Conservation (phyloP, 2,888 invertebrate genomes). For the Drosophila rubida region DNA sequence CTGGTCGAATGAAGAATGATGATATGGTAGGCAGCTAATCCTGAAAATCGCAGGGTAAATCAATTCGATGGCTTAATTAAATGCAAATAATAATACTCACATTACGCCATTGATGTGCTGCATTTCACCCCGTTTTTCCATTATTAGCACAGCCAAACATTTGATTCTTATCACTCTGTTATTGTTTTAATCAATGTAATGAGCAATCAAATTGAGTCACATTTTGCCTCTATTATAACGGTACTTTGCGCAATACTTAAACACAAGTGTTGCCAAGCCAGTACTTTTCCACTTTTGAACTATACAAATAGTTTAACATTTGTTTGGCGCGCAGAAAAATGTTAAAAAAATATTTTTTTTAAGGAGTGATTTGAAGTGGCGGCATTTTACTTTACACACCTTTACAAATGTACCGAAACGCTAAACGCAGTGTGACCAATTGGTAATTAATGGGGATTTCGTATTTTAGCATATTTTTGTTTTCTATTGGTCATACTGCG, state of each 20-base stretch:
- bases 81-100: slow-evolving; percentile 12
- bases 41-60: no score
- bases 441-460: no score
- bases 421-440: no score
- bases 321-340: no score
- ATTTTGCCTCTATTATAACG: not conserved
- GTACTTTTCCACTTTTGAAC: not conserved
- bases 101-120: not conserved
- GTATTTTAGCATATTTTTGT: no score
- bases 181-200: slow-evolving; percentile 25
- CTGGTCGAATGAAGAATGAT: no score
- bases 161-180: not conserved
- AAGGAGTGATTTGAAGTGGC: no score
- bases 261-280: not conserved
- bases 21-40: not conserved
- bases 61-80: slow-evolving; percentile 23
- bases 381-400: no score
- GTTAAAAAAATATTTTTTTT: no score
- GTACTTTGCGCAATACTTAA: not conserved
- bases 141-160: not conserved
- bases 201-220: slow-evolving; percentile 4
- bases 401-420: not conserved
- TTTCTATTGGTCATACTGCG: no score
- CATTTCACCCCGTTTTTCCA: not conserved
- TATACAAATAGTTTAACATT: no score